These are phyloP conservation scores for Brachionus koreanus DNA, from an alignment of 1,140 invertebrate species.

Conservation along the genomic window DNA sequence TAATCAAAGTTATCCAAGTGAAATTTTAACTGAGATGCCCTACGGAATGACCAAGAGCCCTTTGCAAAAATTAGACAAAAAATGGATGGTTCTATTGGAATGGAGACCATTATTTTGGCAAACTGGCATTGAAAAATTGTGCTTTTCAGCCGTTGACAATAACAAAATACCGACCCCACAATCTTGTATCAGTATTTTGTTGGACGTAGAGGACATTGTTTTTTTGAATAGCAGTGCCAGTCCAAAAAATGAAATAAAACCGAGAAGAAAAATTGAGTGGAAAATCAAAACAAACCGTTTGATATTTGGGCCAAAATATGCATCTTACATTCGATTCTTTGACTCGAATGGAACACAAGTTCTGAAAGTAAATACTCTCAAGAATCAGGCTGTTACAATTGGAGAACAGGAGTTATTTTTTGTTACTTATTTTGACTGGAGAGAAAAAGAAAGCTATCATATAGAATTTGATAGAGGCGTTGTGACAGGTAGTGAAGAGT, in stretches of 20 bases:
- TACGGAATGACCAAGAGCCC: neutral
- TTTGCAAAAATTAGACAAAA: neutral
- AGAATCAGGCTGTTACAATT: neutral
- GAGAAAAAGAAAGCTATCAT: neutral
- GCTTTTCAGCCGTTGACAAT: neutral
- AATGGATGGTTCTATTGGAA: neutral
- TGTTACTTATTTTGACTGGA: neutral
- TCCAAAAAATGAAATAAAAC: neutral
- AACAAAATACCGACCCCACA: neutral
- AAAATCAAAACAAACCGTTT: neutral
- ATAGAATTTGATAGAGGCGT: neutral
- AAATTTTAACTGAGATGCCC: neutral
- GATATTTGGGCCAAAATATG: neutral
- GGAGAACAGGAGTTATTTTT: neutral
- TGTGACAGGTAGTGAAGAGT: neutral
- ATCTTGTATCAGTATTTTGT: neutral
- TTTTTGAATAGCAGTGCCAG: neutral
- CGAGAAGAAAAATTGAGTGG: neutral
- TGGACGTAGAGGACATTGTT: neutral
- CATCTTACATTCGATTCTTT: neutral
- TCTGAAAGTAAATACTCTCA: neutral
- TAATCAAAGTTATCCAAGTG: neutral
- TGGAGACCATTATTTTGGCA: neutral
- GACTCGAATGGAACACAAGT: neutral
- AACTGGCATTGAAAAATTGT: neutral